These are phyloP conservation scores for Xanthia icteritia DNA, from an alignment of 2,888 invertebrate species.

Conservation along the genomic window DNA sequence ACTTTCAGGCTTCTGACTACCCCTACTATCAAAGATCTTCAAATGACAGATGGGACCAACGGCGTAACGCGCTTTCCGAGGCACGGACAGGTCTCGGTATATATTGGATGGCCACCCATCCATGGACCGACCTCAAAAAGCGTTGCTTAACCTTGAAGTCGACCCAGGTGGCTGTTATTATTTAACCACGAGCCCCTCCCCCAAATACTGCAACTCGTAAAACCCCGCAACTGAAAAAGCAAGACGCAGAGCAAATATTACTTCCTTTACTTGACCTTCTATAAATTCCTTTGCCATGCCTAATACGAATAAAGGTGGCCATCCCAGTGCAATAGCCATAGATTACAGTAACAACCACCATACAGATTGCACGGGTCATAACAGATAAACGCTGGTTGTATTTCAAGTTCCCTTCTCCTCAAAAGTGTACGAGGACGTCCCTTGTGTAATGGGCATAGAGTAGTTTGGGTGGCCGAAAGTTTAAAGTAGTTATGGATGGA, in stretches of 20 bases:
- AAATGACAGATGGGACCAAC: too few species aligned
- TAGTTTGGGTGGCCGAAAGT: constrained; percentile 27
- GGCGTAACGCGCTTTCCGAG: neutral
- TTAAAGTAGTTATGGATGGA: neutral
- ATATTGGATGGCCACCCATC: neutral
- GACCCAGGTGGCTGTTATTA: neutral
- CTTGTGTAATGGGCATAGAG: constrained; percentile 72
- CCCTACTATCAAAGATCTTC: neutral
- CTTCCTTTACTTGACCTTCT: constrained; percentile 39
- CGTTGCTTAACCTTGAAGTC: neutral
- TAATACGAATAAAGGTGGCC: constrained; percentile 64
- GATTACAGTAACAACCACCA: constrained; percentile 76
- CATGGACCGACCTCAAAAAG: neutral
- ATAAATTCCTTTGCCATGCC: neutral
- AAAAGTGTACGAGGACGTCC: constrained; percentile 69
- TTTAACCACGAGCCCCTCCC: neutral
- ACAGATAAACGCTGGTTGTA: constrained; percentile 85
- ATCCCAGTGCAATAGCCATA: constrained; percentile 74
- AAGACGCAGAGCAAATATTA: neutral
- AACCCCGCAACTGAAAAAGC: neutral
- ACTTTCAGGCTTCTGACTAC: too few species aligned
- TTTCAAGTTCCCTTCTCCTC: constrained; percentile 76
- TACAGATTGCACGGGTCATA: constrained; percentile 85
- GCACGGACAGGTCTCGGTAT: neutral
- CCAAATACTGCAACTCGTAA: too few species aligned